These are phyloP conservation scores for Lepeophtheirus nordmannii DNA, from an alignment of 2,888 invertebrate species.

Conservation along the genomic window DNA sequence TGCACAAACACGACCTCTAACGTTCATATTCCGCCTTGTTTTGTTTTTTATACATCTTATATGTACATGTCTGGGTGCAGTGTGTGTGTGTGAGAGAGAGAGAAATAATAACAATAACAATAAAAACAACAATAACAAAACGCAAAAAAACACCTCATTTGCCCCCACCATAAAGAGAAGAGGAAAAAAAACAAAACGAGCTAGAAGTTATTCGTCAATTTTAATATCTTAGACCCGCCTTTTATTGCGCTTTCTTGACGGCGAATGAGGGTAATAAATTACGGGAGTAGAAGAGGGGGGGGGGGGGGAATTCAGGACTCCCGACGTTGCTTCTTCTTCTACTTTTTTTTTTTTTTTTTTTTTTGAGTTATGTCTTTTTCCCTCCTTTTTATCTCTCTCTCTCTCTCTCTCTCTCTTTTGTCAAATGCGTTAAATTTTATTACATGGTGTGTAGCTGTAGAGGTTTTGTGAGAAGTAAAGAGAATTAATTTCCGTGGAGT, in stretches of 20 bases:
- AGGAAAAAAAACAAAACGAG: background rate
- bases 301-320: background rate
- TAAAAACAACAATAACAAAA: background rate
- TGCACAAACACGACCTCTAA: too few relatives aligned
- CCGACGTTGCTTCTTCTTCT: background rate
- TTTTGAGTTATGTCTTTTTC: constrained; percentile 8
- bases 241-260: constrained; percentile 7
- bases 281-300: background rate
- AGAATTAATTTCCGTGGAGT: too few relatives aligned
- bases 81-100: background rate
- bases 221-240: constrained; percentile 5
- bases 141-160: background rate
- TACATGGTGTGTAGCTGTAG: too few relatives aligned
- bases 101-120: background rate
- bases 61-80: too few relatives aligned
- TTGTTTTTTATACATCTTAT: too few relatives aligned
- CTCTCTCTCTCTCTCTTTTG: too few relatives aligned
- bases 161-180: background rate
- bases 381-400: background rate
- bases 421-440: too few relatives aligned
- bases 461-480: too few relatives aligned
- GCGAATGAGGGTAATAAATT: constrained; percentile 4
- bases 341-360: background rate
- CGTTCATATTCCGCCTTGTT: too few relatives aligned
- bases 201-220: background rate